A percentile compares a stretch with the other conserved stretches of the same genome.
Evolutionary conservation across 2,113 vertebrate genomes (phyloP).

Genomic region (Boulengeromyrus knoepffleri): DNA sequence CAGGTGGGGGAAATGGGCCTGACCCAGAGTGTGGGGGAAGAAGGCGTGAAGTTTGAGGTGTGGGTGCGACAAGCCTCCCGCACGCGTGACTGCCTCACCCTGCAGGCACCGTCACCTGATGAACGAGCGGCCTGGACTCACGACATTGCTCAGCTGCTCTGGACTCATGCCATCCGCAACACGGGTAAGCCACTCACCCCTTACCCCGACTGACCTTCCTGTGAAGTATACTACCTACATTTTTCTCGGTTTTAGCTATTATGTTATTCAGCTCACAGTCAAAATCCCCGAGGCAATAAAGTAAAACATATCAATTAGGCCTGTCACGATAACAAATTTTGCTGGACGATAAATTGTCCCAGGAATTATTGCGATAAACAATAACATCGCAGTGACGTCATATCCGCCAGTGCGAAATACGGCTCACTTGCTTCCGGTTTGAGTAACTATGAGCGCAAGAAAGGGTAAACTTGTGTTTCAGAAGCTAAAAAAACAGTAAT

Average conservation of each 20-base stretch:
- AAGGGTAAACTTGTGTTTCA: no score
- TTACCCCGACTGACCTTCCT: neutral
- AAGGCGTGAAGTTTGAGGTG: slow-evolving; percentile 73
- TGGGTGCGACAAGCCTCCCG: slow-evolving; percentile 75
- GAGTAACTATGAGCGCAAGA: no score
- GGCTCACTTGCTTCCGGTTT: no score
- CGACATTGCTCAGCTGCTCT: slow-evolving; percentile 77
- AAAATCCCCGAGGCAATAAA: neutral
- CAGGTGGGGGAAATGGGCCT: slow-evolving; percentile 83
- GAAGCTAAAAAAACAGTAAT: no score
- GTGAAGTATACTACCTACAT: neutral
- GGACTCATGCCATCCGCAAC: slow-evolving; percentile 81
- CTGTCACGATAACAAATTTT: no score
- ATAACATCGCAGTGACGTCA: no score
- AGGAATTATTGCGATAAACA: no score
- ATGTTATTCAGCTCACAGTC: neutral
- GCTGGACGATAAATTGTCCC: no score
- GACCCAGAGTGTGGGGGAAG: slow-evolving; percentile 79
- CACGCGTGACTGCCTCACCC: slow-evolving; percentile 67
- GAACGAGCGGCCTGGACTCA: slow-evolving; percentile 69
- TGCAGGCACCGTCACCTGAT: slow-evolving; percentile 64
- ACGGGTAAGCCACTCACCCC: slow-evolving; percentile 56
- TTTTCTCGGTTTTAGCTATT: neutral
- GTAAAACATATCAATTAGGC: neutral
- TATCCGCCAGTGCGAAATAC: no score